phyloP scores from a whole-genome alignment of 2,797 vertebrate species.

The Knipowitschia caucasica region DNA sequence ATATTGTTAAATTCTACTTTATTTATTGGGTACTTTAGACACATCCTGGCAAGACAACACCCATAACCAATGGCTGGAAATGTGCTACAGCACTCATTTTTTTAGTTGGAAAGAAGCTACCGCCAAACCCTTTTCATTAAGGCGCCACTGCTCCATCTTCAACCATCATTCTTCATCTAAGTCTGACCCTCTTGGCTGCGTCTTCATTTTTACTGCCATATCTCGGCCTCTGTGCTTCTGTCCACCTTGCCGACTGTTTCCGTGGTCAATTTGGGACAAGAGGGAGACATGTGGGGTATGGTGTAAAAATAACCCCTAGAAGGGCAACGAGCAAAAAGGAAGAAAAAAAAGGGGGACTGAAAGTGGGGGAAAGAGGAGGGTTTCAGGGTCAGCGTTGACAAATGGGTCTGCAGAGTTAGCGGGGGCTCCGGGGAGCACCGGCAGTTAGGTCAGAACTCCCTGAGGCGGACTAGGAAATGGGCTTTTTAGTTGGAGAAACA shows the following conservation, averaged over 20 bases:
- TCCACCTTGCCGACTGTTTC: constrained; percentile 28
- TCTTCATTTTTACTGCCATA: constrained; percentile 16
- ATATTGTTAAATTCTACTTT: too few relatives aligned
- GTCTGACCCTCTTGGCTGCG: not conserved
- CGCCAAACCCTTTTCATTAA: constrained; percentile 3
- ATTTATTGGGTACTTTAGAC: too few relatives aligned
- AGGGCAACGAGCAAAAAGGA: constrained; percentile 28
- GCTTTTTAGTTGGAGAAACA: constrained; percentile 65
- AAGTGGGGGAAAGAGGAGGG: constrained; percentile 26
- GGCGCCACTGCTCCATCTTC: not conserved
- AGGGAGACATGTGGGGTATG: constrained; percentile 28
- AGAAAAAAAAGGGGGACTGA: constrained; percentile 30
- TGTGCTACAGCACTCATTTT: too few relatives aligned
- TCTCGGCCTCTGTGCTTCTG: constrained; percentile 29
- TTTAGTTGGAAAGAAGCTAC: not conserved
- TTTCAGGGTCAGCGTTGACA: constrained; percentile 79
- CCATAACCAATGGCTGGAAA: too few relatives aligned
- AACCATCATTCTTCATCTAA: constrained; percentile 4
- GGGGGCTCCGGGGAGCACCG: constrained; percentile 61
- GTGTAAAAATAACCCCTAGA: constrained; percentile 59
- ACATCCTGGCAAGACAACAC: too few relatives aligned
- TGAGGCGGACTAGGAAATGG: constrained; percentile 53
- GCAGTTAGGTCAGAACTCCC: constrained; percentile 73
- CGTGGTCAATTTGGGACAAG: constrained; percentile 24
- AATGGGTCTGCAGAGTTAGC: constrained; percentile 73